Evolutionary conservation across 2,113 vertebrate genomes (phyloP), one percentile per base, ranked within the genome.

Genomic region (Mus spicilegus): DNA sequence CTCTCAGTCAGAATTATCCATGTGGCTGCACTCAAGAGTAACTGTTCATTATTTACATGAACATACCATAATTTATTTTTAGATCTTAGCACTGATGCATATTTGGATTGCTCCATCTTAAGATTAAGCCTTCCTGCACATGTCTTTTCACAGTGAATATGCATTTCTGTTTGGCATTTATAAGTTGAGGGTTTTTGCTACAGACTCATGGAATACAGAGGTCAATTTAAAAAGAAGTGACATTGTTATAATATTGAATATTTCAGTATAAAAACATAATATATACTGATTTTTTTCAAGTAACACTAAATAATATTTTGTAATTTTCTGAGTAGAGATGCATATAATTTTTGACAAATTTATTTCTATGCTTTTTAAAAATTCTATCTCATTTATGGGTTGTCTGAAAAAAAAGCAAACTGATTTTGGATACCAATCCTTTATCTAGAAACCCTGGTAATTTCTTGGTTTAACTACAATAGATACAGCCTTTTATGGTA

Each of bases 141-240:
- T 16, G 56, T 82, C 90, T 87, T 94, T 65, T 87, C 22, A 76
- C 19, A 94, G 1, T 87, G n/a, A 49, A 4, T 22, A 72, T 36
- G 19, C 10, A 90, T 82, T 69, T 82, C 36, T 19, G 58, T 80
- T 86, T 89, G 75, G 39, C 75, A 94, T 81, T 92, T 92, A 82
- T 81, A 80, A 93, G 42, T 7, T 67, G 65, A 72, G 39, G 87
- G 61, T 90, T 51, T 56, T 63, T 72, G 33, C n/a, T 73, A 36
- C 28, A 36, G 56, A 39, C 26, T 28, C 36, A 39, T 10, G 24
- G 14, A 84, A 93, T 84, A 76, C 16, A 73, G 3, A 63, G 33
- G 39, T 82, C 81, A 88, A 80, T 93, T 80, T 86, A 81, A 90
- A 28, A 95, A 72, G 75, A 93, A 73, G 42, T 89, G 56, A 73